Percentiles rank a stretch among this genome's conserved stretches.
These are phyloP conservation scores for Polypterus senegalus DNA, from an alignment of 2,113 vertebrate species.

Conservation along the genomic window DNA sequence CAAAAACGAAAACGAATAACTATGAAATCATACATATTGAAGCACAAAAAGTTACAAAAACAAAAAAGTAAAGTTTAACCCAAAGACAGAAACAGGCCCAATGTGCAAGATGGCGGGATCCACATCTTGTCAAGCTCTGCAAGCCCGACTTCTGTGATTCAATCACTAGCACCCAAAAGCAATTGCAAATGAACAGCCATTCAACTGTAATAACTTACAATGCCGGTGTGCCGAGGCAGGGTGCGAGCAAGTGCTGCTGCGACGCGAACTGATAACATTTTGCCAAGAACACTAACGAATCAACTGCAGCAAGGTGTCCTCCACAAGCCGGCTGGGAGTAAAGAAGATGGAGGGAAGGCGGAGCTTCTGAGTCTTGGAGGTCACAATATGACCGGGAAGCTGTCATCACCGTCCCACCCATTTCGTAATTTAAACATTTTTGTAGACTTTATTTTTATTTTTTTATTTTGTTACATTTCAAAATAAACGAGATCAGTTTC, in stretches of 20 bases:
- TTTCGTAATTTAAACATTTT: too few species aligned
- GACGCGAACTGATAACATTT: slow-evolving; percentile 80
- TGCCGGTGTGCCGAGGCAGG: slow-evolving; percentile 65
- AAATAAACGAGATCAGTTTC: too few species aligned
- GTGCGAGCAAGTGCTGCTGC: slow-evolving; percentile 67
- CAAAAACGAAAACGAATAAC: too few species aligned
- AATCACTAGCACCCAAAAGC: slow-evolving; percentile 6
- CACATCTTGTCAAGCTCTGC: background rate
- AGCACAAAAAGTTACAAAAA: too few species aligned
- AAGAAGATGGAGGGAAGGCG: slow-evolving; percentile 27
- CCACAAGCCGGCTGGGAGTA: slow-evolving; percentile 27
- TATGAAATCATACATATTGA: too few species aligned
- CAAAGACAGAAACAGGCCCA: slow-evolving; percentile 6
- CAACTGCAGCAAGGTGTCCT: slow-evolving; percentile 34
- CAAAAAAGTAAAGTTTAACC: too few species aligned
- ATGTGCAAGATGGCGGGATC: slow-evolving; percentile 25
- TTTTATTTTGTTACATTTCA: too few species aligned
- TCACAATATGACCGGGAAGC: slow-evolving; percentile 15
- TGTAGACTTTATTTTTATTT: too few species aligned
- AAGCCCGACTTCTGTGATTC: background rate
- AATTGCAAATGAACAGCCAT: background rate
- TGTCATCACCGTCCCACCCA: slow-evolving; percentile 9
- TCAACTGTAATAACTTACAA: slow-evolving; percentile 51
- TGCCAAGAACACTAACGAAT: slow-evolving; percentile 16
- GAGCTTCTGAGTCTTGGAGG: slow-evolving; percentile 3